Evolutionary conservation across 2,888 invertebrate species (phyloP).

Genomic region (Blastobasis lacticolella): DNA sequence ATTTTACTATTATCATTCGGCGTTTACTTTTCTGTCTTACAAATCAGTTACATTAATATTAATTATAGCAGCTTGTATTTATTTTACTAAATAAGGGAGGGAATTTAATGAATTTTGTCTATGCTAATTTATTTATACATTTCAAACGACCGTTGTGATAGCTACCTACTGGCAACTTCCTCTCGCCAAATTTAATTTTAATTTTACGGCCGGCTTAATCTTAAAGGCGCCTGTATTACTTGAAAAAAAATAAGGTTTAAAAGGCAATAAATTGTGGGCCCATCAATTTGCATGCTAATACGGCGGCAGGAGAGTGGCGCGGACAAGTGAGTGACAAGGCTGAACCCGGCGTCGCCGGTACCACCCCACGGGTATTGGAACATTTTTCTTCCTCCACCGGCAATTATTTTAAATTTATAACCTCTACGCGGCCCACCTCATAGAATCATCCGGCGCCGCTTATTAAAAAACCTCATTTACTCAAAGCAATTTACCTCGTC

Average conservation of each 20-base stretch:
- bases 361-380: constrained; percentile 47
- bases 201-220: too few species aligned
- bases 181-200: too few species aligned
- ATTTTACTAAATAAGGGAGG: too few species aligned
- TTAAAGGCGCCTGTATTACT: not conserved
- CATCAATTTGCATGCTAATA: constrained; percentile 66
- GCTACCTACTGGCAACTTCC: too few species aligned
- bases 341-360: constrained; percentile 36
- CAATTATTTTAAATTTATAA: constrained; percentile 52
- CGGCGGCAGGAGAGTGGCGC: constrained; percentile 26
- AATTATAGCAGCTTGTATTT: too few species aligned
- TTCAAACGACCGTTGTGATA: too few species aligned
- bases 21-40: too few species aligned
- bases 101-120: too few species aligned
- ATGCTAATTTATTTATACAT: too few species aligned
- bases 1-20: too few species aligned
- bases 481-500: constrained; percentile 19
- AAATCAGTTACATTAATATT: too few species aligned
- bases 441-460: constrained; percentile 32
- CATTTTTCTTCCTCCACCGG: constrained; percentile 42
- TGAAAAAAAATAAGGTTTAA: constrained; percentile 20
- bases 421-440: constrained; percentile 34
- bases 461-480: constrained; percentile 31
- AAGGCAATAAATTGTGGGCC: constrained; percentile 36
- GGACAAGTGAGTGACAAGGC: constrained; percentile 62